These are phyloP conservation scores for Atta colombica DNA, from an alignment of 1,140 invertebrate species.

Conservation along the genomic window DNA sequence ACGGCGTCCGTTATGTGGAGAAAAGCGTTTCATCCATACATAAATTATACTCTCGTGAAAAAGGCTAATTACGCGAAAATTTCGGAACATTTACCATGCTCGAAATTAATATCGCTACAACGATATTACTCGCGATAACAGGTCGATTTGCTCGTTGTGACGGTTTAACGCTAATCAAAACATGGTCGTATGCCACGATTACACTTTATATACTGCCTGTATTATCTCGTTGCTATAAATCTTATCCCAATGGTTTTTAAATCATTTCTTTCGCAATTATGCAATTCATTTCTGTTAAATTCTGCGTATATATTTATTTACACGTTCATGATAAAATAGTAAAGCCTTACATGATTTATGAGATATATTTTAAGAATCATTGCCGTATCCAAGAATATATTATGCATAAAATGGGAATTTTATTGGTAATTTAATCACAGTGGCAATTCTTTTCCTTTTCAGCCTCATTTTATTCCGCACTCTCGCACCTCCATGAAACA, in stretches of 20 bases:
- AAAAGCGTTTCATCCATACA: constrained; percentile 48
- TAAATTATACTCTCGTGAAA: constrained; percentile 46
- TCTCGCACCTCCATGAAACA: constrained; percentile 39
- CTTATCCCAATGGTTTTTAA: not conserved
- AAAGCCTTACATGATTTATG: not conserved
- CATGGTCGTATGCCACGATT: not conserved
- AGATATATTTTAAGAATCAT: not conserved
- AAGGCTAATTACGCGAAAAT: constrained; percentile 47
- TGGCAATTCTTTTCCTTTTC: not conserved
- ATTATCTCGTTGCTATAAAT: not conserved
- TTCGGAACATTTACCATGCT: constrained; percentile 26
- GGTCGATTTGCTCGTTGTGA: not conserved
- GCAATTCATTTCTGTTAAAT: not conserved
- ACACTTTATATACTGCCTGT: not conserved
- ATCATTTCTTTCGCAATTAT: not conserved
- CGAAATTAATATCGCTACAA: constrained; percentile 27
- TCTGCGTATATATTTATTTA: not conserved
- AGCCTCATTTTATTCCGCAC: constrained; percentile 27
- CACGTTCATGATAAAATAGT: not conserved
- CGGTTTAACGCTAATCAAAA: constrained; percentile 22
- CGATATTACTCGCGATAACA: constrained; percentile 24
- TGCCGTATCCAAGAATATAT: not conserved
- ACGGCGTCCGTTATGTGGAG: constrained; percentile 17
- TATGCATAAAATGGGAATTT: constrained; percentile 20
- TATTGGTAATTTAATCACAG: not conserved